Conservation (phyloP, 1,140 invertebrate species). For the Tetramorium simillimum region DNA sequence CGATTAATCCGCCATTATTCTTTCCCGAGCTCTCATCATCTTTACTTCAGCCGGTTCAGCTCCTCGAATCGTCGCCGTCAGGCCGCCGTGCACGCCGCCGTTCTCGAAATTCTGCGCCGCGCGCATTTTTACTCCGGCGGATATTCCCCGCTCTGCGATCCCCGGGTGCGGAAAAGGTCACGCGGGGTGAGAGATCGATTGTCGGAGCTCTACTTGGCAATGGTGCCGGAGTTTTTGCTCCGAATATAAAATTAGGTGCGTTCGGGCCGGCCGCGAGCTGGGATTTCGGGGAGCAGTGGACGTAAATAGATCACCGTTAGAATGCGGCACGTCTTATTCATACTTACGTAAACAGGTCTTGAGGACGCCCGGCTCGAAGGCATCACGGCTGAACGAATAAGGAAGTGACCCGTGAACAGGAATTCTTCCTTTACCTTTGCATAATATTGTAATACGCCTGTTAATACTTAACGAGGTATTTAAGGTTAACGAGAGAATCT, state of each 20-base stretch:
- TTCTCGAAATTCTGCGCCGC: background rate
- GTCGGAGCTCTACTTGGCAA: constrained; percentile 72
- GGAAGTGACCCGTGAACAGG: constrained; percentile 34
- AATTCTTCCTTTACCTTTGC: background rate
- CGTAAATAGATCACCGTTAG: constrained; percentile 74
- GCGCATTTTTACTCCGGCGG: background rate
- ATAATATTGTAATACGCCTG: background rate
- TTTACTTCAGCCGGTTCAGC: background rate
- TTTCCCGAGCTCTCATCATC: background rate
- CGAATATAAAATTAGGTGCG: constrained; percentile 76
- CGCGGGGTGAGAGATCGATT: constrained; percentile 55
- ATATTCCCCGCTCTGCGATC: background rate
- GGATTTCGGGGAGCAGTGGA: constrained; percentile 69
- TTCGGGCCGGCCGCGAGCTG: constrained; percentile 58
- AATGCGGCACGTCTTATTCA: constrained; percentile 74
- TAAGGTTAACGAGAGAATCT: background rate
- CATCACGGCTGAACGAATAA: constrained; percentile 47
- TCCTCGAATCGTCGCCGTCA: background rate
- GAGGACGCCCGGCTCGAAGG: constrained; percentile 47
- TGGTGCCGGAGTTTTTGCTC: constrained; percentile 72
- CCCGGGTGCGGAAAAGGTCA: constrained; percentile 20
- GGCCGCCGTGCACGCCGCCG: background rate
- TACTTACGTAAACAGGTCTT: constrained; percentile 75
- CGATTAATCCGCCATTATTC: constrained; percentile 43
- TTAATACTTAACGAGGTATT: constrained; percentile 11